Evolutionary conservation across 2,888 invertebrate species (phyloP), one percentile per base, ranked within the genome.

Genomic region (Pterostichus madidus): DNA sequence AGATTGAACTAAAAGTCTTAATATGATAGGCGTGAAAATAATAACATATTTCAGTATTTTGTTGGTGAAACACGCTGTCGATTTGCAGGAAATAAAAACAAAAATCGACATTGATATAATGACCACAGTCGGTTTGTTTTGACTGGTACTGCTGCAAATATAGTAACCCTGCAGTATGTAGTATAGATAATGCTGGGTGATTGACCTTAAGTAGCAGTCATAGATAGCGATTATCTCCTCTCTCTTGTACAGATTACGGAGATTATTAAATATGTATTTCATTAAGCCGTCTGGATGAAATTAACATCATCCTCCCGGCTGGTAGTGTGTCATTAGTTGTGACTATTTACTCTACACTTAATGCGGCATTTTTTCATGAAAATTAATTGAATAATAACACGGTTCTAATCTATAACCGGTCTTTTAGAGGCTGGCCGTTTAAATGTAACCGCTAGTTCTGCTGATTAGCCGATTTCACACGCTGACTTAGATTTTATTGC

Each of bases 241-340:
- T 56, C 68, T 44, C 44, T 71, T 8, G 11, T 44, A 17, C 68
- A 71, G 68, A 71, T 71, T 71, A 71, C 77, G 13, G 59, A 77
- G 77, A 77, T 77, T 56, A 77, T 39, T 77, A 77, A 77, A 77
- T 53, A 59, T 77, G 59, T 39, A 77, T 77, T 77, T 77, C 59
- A 77, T 77, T 77, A 77, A 77, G 31, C 56, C 44, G 77, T 59
- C 77, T 10, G 59, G 56, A 59, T 77, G 17, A 39, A 77, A 77
- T 77, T 56, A 77, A 77, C 77, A 35, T 59, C 56, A 56, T 56
- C 17, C 44, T 15, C 39, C 44, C 68, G 39, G 17, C 39, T 64
- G 64, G n/a, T 13, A 32, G 7, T 39, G 17, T 71, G 68, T 46
- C 68, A 71, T 71, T 71, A 71, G 44, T 13, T 71, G 17, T 8